Conservation (phyloP, 1,140 invertebrate genomes). For the Drosophila watanabei region DNA sequence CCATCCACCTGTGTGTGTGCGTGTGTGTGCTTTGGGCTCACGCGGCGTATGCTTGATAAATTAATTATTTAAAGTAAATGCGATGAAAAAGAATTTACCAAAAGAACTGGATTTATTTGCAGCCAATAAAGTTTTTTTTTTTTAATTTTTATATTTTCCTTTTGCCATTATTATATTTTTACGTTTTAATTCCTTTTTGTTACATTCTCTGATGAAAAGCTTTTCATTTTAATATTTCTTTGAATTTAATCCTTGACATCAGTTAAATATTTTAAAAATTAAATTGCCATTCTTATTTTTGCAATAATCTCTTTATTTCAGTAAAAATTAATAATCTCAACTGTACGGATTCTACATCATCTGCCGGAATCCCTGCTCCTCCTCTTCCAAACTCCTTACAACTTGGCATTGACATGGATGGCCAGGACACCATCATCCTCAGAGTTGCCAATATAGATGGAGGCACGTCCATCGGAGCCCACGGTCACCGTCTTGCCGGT, state of each 20-base stretch:
- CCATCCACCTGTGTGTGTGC: background rate
- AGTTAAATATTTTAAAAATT: background rate
- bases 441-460: slow-evolving; percentile 87
- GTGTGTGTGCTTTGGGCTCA: background rate
- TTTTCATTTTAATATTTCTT: background rate
- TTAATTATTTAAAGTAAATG: slow-evolving; percentile 7
- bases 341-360: background rate
- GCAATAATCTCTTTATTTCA: slow-evolving; percentile 36
- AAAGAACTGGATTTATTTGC: background rate
- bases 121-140: background rate
- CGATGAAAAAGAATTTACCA: background rate
- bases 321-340: slow-evolving; percentile 24
- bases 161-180: background rate
- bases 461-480: slow-evolving; percentile 88
- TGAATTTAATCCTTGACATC: too few species aligned
- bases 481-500: slow-evolving; percentile 86
- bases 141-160: background rate
- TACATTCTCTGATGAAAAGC: background rate
- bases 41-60: slow-evolving; percentile 27
- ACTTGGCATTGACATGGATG: slow-evolving; percentile 75
- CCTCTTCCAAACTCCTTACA: slow-evolving; percentile 41
- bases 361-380: background rate
- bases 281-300: background rate
- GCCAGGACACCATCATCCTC: slow-evolving; percentile 87
- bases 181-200: background rate